Percentiles rank a stretch among this genome's conserved stretches.
phyloP scores from a whole-genome alignment of 1,140 invertebrate genomes.

The Druon quercuslanigerum region DNA sequence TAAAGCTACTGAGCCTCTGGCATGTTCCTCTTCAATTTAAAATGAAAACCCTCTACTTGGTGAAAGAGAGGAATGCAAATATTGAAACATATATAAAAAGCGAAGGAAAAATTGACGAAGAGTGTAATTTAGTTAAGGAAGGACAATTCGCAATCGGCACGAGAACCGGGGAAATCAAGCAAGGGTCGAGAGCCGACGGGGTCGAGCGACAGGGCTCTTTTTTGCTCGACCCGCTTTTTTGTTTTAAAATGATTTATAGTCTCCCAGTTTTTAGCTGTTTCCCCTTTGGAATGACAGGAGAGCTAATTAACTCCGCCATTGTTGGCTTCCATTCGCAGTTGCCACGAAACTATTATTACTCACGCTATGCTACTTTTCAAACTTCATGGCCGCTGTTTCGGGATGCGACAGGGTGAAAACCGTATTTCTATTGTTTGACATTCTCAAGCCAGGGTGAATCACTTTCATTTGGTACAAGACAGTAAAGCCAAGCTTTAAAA shows the following conservation, averaged over 20 bases:
- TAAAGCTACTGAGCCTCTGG: too few species aligned
- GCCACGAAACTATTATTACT: slow-evolving; percentile 70
- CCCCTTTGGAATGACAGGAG: slow-evolving; percentile 61
- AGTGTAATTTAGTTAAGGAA: slow-evolving; percentile 27
- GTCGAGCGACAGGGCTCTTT: slow-evolving; percentile 36
- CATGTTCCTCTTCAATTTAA: too few species aligned
- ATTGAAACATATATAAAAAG: neutral
- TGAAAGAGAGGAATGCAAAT: neutral
- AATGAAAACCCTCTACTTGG: neutral
- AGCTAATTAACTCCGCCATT: slow-evolving; percentile 71
- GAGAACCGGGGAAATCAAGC: slow-evolving; percentile 7
- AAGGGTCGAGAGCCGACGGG: slow-evolving; percentile 32
- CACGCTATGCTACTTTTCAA: slow-evolving; percentile 48
- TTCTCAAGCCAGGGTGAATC: neutral
- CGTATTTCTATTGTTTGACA: slow-evolving; percentile 27
- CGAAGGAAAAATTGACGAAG: slow-evolving; percentile 8
- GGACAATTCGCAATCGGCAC: slow-evolving; percentile 23
- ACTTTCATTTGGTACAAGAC: neutral
- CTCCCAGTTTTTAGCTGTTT: slow-evolving; percentile 64
- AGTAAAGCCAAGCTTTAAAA: too few species aligned
- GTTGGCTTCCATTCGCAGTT: slow-evolving; percentile 54
- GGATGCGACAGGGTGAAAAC: slow-evolving; percentile 47
- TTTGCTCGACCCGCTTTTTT: slow-evolving; percentile 8
- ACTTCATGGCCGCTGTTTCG: slow-evolving; percentile 44
- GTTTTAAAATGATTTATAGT: slow-evolving; percentile 66